phyloP scores from a whole-genome alignment of 2,113 vertebrate genomes.

The Megaceryle maxima region DNA sequence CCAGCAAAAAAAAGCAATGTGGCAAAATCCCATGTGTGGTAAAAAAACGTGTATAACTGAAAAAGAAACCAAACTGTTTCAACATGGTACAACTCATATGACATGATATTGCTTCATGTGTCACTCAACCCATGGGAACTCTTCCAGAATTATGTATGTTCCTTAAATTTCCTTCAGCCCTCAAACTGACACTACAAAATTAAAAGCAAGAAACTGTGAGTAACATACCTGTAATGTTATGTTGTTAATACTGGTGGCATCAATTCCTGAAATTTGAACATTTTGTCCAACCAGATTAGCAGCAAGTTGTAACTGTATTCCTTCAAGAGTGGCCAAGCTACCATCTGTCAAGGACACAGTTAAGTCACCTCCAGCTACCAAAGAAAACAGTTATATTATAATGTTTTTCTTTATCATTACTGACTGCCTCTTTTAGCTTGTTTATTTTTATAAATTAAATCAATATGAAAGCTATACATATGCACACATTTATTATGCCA shows the following conservation, averaged over 20 bases:
- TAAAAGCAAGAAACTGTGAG: neutral
- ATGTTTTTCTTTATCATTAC: constrained; percentile 33
- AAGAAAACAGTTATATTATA: constrained; percentile 54
- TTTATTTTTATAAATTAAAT: neutral
- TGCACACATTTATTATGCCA: neutral
- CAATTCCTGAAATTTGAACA: constrained; percentile 96
- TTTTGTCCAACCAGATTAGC: constrained; percentile 93
- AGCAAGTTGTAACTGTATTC: constrained; percentile 94
- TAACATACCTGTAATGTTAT: constrained; percentile 91
- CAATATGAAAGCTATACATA: neutral
- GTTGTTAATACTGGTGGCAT: constrained; percentile 92
- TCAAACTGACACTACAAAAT: neutral
- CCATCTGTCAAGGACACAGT: constrained; percentile 94
- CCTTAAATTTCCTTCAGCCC: neutral
- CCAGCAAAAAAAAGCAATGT: neutral
- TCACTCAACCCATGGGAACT: neutral
- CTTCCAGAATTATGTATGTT: neutral
- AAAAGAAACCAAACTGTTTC: neutral
- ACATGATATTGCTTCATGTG: accelerated
- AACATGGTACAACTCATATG: neutral
- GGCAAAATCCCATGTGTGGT: neutral
- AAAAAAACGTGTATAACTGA: neutral
- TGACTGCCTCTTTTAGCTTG: neutral
- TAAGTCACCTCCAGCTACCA: constrained; percentile 89
- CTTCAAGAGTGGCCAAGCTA: constrained; percentile 91